phyloP scores from a whole-genome alignment of 2,797 vertebrate genomes.

The Mormyrops attenuatus region DNA sequence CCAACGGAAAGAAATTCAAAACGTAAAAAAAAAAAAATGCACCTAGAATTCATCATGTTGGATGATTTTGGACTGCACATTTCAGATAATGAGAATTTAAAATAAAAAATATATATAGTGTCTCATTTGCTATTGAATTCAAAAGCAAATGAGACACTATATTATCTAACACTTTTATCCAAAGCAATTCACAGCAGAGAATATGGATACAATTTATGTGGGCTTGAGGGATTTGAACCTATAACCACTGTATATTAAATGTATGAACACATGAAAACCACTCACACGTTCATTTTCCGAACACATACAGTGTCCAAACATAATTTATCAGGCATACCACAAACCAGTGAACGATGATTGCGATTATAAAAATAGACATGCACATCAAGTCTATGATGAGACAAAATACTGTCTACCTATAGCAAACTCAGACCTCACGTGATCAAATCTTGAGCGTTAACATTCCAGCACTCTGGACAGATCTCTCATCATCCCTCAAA shows the following conservation, averaged over 20 bases:
- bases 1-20: not conserved
- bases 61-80: not conserved
- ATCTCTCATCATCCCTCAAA: not conserved
- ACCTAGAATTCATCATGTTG: not conserved
- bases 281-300: not conserved
- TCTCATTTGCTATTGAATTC: too few species aligned
- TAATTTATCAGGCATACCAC: not conserved
- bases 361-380: not conserved
- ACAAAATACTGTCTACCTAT: not conserved
- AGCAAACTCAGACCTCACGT: not conserved
- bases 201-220: not conserved
- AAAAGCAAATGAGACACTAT: too few species aligned
- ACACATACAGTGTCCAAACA: not conserved
- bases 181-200: not conserved
- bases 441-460: not conserved
- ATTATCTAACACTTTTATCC: too few species aligned
- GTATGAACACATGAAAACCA: not conserved
- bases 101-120: too few species aligned
- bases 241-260: not conserved
- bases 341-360: not conserved
- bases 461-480: slow-evolving; percentile 13
- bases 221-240: not conserved
- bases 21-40: not conserved
- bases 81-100: not conserved
- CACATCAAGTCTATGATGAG: not conserved